Base-by-base conservation (phyloP, 2,888 invertebrate species). In the Tromatobia lineatoria region DNA sequence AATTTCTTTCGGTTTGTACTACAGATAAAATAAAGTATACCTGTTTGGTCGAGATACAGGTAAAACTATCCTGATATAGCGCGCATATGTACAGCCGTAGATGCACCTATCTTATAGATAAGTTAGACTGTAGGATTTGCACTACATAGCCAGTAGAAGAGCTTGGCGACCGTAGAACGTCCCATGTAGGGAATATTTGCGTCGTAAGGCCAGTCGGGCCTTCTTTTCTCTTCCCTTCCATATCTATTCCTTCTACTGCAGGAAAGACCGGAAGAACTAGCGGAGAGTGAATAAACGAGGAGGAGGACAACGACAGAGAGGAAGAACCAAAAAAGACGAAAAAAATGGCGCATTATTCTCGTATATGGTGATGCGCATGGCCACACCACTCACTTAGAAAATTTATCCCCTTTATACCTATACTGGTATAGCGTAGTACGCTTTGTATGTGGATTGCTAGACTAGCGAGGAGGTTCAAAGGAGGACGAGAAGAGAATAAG, bases 331-430 rank as follows among this genome's bases (percentile, higher is more conserved):
- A 52, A 69, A 69, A 50, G 23, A 38, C 52, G 50, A 50, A 74
- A 90, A 89, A 92, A 91, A 92, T 91, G 90, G 90, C 90, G 90
- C 90, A 92, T 92, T 92, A 92, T 92, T 92, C 91, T 92, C 92
- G 89, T 91, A 92, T 92, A 92, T 92, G 92, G 92, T 90, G 90
- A 92, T 92, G 89, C 89, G 87, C 79, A 34, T 45, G 61, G 71
- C 90, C 87, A 88, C 86, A 88, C 90, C 88, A 90, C 88, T 91
- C 89, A 90, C 90, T 90, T 91, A 87, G 90, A 90, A 91, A 91
- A 91, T 91, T 87, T 80, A 80, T 73, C 67, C 67, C 61, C 45
- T 67, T 61, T 20, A 25, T 79, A 59, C 59, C 50, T n/a, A 64
- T 18, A 8, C 42, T 4, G 11, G 18, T 18, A 38, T 2, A 20